Evolutionary conservation across 53 echinoderm and acorn worm species (phyloP), one percentile per base, ranked within the genome.

Genomic region (Holothuria leucospilota): DNA sequence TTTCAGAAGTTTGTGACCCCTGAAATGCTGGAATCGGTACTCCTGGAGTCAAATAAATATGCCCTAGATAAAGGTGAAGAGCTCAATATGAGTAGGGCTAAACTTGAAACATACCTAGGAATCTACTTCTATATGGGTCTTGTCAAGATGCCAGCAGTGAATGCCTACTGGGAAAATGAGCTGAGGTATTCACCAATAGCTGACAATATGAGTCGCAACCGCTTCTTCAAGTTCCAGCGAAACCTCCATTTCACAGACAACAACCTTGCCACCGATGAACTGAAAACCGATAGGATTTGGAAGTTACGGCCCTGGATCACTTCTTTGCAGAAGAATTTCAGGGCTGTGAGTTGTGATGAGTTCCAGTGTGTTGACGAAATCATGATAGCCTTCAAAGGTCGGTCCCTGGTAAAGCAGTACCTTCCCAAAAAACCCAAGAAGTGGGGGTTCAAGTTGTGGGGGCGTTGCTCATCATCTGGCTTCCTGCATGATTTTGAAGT

Each of bases 31-130:
- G 24, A n/a, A 58, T 8, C 24, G 13, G 39, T 79, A 7, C 59
- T 56, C 59, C 14, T 60, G 27, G 80, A 79, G 23, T 56, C 80
- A 14, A 79, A 79, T 59, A 79, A 56, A 59, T 79, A 58, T 79
- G 80, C 80, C 24, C 59, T 56, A 10, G 80, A 59, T 10, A 59
- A 79, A 58, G 21, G 59, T 11, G 59, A 58, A 53, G 59, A 79
- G 58, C 59, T 60, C 28, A 21, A 60, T 16, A 79, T 79, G 14
- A 79, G 15, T 16, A 24, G 18, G 59, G 58, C 5, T 53, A 59
- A 79, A 38, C 6, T 79, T 27, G 58, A 79, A 59, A 20, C 29
- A 5, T 79, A 56, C 60, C 21, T 27, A 23, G 79, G 79, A 5
- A 12, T 79, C 3, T 79, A 79, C 20, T 79, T 59, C 79, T 27